Evolutionary conservation across 2,113 vertebrate species (phyloP).

Genomic region (Crypturellus undulatus): DNA sequence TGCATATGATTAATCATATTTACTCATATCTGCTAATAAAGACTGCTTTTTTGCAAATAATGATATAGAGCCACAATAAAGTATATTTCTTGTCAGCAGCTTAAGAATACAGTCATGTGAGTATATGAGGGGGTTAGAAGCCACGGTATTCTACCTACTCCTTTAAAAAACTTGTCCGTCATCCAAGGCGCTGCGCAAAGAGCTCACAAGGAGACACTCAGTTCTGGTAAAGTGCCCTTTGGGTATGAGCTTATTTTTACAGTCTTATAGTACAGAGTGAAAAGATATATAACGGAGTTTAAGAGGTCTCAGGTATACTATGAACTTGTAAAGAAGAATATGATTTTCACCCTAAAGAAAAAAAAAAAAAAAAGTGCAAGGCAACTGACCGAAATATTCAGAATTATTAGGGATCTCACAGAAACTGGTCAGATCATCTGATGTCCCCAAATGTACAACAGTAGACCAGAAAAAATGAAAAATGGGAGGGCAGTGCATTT

Average conservation of each 20-base stretch:
- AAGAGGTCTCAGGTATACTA: background rate
- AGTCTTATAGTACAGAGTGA: background rate
- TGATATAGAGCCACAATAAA: background rate
- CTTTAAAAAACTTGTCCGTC: background rate
- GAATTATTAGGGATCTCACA: background rate
- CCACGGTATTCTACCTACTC: background rate
- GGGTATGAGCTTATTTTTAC: background rate
- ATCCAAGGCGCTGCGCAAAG: background rate
- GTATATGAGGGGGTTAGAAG: background rate
- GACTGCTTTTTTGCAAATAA: background rate
- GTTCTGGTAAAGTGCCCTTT: background rate
- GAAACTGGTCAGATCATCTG: background rate
- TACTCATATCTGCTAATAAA: background rate
- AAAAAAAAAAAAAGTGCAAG: background rate
- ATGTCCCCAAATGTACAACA: background rate
- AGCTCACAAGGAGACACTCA: rapidly evolving
- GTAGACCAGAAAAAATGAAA: background rate
- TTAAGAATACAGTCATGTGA: background rate
- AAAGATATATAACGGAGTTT: background rate
- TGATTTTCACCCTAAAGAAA: background rate
- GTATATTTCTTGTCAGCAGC: background rate
- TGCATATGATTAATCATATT: background rate
- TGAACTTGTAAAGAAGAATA: background rate
- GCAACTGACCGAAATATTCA: background rate
- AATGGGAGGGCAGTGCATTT: background rate